Evolutionary conservation across 2,797 vertebrate genomes (phyloP), one percentile per base, ranked within the genome.

Genomic region (Monodelphis domestica): DNA sequence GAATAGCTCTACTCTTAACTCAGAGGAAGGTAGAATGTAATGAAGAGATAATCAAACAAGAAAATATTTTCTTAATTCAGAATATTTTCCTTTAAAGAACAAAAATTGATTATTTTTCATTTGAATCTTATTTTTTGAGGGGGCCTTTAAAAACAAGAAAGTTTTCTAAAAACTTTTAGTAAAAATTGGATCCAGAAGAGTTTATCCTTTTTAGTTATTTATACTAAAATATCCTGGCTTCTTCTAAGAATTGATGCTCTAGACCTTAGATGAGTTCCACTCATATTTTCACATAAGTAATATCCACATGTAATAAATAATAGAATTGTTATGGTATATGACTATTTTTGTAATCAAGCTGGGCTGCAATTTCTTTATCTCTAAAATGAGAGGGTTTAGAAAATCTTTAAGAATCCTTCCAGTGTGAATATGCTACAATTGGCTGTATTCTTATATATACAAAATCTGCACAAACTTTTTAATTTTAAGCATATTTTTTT

Each of bases 11-110:
- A 91, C 52, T 12, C 93, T 96, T 95, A 94, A 45, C 0, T 12
- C 95, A 15, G n/a, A 94, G 52, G 70, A 4, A 50, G 33, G 93
- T 95, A 17, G 89, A 91, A 56, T 26, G n/a, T 95, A 91, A 29
- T 2, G 30, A 70, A 88, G 33, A 21, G 90, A 30, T 89, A 95
- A 95, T 53, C 55, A 93, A 89, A 89, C 94, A 92, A 84, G 90
- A 70, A 94, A 96, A 93, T 7, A 91, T 17, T 0, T 70, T 70
- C 94, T 89, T 9, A 59, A 11, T 3, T 51, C 59, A 52, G 53
- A 54, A 89, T 5, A 63, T 90, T 92, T 96, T 90, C 15, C 92
- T 94, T 95, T 93, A 94, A 95, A 70, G 55, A 95, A 93, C 92
- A 92, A 54, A 94, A 12, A 38, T 78, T 95, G 10, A 2, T 91